Conservation (phyloP, 2,113 vertebrate species). For the Catharus bicknelli region DNA sequence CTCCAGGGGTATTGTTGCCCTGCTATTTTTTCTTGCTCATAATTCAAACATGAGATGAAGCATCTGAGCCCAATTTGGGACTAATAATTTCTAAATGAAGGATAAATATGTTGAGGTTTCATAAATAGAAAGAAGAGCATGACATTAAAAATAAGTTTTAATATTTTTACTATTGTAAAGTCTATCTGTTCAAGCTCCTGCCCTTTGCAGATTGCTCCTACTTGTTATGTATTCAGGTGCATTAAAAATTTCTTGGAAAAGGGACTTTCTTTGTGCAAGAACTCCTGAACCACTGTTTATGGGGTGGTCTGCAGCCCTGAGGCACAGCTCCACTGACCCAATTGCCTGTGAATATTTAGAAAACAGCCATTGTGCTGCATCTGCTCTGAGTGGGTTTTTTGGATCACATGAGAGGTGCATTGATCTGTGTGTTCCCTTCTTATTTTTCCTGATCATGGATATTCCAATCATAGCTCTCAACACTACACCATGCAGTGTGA, state of each 20-base stretch:
- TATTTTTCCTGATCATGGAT: background rate
- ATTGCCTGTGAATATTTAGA: background rate
- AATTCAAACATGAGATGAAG: constrained; percentile 5
- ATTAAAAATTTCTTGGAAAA: background rate
- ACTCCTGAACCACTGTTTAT: background rate
- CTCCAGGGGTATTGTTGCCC: background rate
- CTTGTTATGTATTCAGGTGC: background rate
- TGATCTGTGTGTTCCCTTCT: background rate
- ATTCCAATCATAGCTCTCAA: background rate
- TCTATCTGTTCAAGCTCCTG: background rate
- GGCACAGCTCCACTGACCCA: background rate
- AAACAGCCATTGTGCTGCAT: background rate
- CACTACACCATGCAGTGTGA: background rate
- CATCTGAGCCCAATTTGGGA: constrained; percentile 11
- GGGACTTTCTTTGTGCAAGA: background rate
- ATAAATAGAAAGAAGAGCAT: background rate
- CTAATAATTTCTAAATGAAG: constrained; percentile 43
- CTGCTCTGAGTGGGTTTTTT: background rate
- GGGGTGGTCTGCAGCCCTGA: background rate
- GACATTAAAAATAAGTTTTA: constrained; percentile 9
- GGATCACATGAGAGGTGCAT: accelerated
- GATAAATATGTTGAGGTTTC: background rate
- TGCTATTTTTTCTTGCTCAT: background rate
- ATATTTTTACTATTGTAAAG: background rate
- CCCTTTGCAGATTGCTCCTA: background rate